phyloP scores from a whole-genome alignment of 30 jellyfish, hydroid and myxozoan species.

The Turritopsis rubra region DNA sequence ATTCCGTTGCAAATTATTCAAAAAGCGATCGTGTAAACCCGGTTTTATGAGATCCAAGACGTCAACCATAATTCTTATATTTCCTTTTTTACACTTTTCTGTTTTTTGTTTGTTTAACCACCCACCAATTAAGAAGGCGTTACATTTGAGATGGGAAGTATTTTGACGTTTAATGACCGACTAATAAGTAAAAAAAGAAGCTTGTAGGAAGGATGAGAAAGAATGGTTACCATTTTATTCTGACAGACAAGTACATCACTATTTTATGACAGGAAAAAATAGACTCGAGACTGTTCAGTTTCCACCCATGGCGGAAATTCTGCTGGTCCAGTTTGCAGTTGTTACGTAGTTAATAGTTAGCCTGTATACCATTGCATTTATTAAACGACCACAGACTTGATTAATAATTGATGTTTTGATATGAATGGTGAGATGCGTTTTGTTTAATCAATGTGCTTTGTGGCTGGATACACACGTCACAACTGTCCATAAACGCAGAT shows the following conservation, averaged over 20 bases:
- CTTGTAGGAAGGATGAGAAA: background rate
- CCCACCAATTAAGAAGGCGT: background rate
- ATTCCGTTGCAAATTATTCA: background rate
- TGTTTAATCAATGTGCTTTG: too few species aligned
- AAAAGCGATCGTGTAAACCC: background rate
- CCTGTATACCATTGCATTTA: too few species aligned
- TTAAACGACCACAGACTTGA: too few species aligned
- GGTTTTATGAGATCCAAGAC: too few species aligned
- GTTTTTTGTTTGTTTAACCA: background rate
- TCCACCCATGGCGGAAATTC: background rate
- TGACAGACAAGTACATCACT: background rate
- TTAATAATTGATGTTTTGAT: too few species aligned
- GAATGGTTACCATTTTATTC: background rate
- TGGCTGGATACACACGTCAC: too few species aligned
- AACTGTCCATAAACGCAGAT: too few species aligned
- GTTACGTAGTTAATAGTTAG: background rate
- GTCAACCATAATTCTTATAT: too few species aligned
- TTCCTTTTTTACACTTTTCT: too few species aligned
- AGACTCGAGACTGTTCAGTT: background rate
- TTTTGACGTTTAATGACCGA: background rate
- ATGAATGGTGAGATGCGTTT: too few species aligned
- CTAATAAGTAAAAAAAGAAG: background rate
- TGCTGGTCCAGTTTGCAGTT: background rate
- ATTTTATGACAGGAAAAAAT: background rate
- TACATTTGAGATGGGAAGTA: background rate